These are phyloP conservation scores for Acanthisitta chloris DNA, from an alignment of 2,113 vertebrate species.

Conservation along the genomic window DNA sequence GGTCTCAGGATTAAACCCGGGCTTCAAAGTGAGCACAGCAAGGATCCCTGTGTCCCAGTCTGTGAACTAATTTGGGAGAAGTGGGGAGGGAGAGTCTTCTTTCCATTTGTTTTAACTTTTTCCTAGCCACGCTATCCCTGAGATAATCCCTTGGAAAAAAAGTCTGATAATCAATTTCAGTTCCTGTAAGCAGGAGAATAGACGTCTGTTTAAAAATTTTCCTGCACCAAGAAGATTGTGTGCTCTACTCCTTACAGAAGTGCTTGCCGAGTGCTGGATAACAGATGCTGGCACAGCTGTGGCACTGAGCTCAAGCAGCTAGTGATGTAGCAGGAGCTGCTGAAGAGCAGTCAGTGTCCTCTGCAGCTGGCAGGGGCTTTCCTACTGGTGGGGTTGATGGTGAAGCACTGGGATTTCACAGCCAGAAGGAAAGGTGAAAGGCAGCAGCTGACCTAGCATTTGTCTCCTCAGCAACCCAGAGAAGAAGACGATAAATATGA, in stretches of 20 bases:
- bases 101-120: not conserved
- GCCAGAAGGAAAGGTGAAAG: not conserved
- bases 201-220: not conserved
- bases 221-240: not conserved
- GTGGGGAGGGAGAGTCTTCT: not conserved
- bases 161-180: not conserved
- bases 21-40: not conserved
- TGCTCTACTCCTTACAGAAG: not conserved
- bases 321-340: accelerated
- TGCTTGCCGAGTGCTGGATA: not conserved
- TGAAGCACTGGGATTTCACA: not conserved
- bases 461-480: not conserved
- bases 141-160: not conserved
- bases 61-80: not conserved
- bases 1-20: not conserved
- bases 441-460: not conserved
- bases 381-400: accelerated
- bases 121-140: not conserved
- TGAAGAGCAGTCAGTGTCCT: accelerated
- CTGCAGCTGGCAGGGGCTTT: not conserved
- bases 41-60: not conserved
- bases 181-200: not conserved
- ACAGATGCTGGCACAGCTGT: not conserved
- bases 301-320: not conserved
- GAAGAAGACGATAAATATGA: not conserved